Percentiles rank a stretch among this genome's conserved stretches.
Evolutionary conservation across 2,113 vertebrate genomes (phyloP).

Genomic region (Nycticebus coucang): DNA sequence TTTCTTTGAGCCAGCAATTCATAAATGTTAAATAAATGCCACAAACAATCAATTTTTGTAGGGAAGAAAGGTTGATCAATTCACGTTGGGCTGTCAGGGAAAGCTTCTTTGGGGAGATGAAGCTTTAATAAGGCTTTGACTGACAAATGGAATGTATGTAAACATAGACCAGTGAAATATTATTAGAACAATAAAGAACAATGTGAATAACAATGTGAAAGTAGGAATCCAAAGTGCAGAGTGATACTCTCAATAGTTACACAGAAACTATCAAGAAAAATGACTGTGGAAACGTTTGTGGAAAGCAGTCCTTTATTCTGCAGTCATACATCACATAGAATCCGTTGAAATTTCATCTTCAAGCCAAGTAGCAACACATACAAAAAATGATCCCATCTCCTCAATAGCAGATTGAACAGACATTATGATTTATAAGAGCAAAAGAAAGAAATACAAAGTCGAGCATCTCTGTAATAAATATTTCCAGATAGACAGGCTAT

Average conservation of each 20-base stretch:
- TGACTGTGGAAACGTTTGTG: background rate
- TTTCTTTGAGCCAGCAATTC: background rate
- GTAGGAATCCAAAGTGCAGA: background rate
- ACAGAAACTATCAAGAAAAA: background rate
- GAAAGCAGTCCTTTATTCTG: background rate
- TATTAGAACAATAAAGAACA: background rate
- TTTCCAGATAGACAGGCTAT: background rate
- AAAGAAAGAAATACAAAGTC: background rate
- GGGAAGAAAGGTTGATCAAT: background rate
- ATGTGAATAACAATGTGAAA: background rate
- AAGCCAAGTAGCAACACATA: conserved; percentile 50
- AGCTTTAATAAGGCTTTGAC: background rate
- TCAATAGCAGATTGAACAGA: background rate
- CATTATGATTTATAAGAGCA: conserved; percentile 8
- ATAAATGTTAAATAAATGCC: conserved; percentile 42
- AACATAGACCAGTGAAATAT: background rate
- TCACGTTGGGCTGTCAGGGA: background rate
- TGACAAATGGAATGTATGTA: background rate
- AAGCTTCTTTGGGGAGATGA: background rate
- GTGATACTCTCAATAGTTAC: background rate
- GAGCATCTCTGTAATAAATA: background rate
- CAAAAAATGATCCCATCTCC: background rate
- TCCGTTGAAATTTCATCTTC: conserved; percentile 19
- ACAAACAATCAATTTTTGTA: background rate
- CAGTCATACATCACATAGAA: background rate